Percentiles rank a stretch among this genome's conserved stretches.
Conservation (phyloP, 2,797 vertebrate species). For the Acanthurus leucopareius region DNA sequence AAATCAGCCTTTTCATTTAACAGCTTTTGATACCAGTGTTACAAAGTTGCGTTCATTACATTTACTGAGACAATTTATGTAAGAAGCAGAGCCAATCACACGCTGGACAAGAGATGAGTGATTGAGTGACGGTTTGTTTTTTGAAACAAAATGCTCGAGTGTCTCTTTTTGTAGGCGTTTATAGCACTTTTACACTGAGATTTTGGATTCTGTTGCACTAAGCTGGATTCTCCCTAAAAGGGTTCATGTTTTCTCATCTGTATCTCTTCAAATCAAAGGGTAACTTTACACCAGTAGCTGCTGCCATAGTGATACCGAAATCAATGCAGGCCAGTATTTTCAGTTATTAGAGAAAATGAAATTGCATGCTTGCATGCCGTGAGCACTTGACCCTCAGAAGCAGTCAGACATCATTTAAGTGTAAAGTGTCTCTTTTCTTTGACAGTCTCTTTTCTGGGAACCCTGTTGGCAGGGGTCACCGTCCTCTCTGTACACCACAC, state of each 20-base stretch:
- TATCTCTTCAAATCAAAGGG: constrained; percentile 34
- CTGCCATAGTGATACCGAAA: constrained; percentile 28
- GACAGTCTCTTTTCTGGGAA: constrained; percentile 55
- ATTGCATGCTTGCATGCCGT: constrained; percentile 45
- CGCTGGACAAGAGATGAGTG: constrained; percentile 16
- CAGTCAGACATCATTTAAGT: constrained; percentile 60
- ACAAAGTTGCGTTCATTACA: constrained; percentile 24
- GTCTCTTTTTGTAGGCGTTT: constrained; percentile 18
- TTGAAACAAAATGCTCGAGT: constrained; percentile 36
- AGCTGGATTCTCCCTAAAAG: constrained; percentile 1
- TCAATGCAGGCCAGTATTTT: constrained; percentile 42
- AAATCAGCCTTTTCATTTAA: neutral
- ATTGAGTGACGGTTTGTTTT: constrained; percentile 42
- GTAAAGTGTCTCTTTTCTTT: constrained; percentile 62
- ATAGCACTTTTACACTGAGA: no score
- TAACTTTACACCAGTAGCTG: constrained; percentile 30
- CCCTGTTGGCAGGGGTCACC: constrained; percentile 62
- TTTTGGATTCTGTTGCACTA: constrained; percentile 1
- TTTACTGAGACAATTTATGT: constrained; percentile 34
- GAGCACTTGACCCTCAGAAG: constrained; percentile 47
- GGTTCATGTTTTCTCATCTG: constrained; percentile 16
- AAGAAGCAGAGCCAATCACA: constrained; percentile 25
- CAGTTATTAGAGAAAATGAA: constrained; percentile 53
- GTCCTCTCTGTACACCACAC: constrained; percentile 58
- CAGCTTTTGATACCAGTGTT: constrained; percentile 1